Conservation (phyloP, 2,888 invertebrate genomes). For the Melanargia galathea region DNA sequence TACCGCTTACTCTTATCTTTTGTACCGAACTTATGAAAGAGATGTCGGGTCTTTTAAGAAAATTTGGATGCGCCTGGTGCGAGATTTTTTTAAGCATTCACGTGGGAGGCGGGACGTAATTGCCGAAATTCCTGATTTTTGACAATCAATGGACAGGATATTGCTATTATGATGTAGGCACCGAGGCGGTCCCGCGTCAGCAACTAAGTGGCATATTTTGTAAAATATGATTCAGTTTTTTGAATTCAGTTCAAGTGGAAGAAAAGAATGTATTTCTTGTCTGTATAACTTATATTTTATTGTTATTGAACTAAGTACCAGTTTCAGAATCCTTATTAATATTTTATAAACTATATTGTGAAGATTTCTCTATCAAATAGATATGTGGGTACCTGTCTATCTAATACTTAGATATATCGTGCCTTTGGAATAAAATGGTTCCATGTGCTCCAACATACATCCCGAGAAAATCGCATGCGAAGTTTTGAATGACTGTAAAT, state of each 20-base stretch:
- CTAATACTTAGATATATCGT: no score
- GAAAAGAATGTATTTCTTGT: constrained; percentile 5
- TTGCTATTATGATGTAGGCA: constrained; percentile 77
- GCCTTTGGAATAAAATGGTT: no score
- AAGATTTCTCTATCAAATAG: no score
- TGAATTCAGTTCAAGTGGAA: constrained; percentile 23
- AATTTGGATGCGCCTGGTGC: constrained; percentile 76
- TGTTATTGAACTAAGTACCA: no score
- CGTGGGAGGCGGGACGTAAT: constrained; percentile 81
- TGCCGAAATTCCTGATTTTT: constrained; percentile 81
- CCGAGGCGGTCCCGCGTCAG: constrained; percentile 50
- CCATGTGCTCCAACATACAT: no score
- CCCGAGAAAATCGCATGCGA: no score
- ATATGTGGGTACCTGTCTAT: no score
- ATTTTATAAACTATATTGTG: no score
- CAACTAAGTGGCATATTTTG: constrained; percentile 41
- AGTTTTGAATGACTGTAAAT: no score
- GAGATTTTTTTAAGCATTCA: constrained; percentile 70
- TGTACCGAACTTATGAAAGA: constrained; percentile 48
- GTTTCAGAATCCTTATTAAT: not conserved
- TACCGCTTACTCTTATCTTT: constrained; percentile 45
- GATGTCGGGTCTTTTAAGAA: constrained; percentile 74
- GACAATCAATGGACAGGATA: constrained; percentile 81
- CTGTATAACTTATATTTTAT: no score
- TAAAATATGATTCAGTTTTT: constrained; percentile 37